Base-by-base conservation (phyloP, 2,888 invertebrate genomes). In the Meiosimyza platycephala region DNA sequence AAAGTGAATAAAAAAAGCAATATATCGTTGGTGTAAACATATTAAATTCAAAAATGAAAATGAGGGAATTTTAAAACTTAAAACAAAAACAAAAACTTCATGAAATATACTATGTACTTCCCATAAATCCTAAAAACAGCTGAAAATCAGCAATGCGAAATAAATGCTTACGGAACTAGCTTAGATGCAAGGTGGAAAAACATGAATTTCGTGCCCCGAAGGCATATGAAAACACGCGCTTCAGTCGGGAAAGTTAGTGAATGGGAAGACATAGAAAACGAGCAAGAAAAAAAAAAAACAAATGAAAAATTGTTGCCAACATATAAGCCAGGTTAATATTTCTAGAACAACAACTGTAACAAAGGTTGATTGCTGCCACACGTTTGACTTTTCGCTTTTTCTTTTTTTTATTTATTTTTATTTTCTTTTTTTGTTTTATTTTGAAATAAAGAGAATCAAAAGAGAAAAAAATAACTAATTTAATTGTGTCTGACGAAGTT, bases 131-230 rank as follows among this genome's bases (percentile, higher is more conserved):
- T 66, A 66, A 55, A 66, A 65, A 2, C 13, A 22, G 57, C 28
- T 15, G 57, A 57, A 57, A 28, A 57, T 12, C 18, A 57, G 11
- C 28, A 28, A 28, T 4, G 12, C 22, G 13, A 28, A 51, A 3
- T n/a, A 52, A 51, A 66, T 16, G 33, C 40, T 33, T 57, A 51
- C 59, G 50, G 51, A 69, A 69, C 57, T 69, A 51, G 68, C 50
- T 69, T 60, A 69, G 59, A 60, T 50, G 59, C 59, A 51, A 69
- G 47, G 68, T 59, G 48, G 51, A 69, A 60, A 69, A 69, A 69
- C 57, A 50, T 68, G 59, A 50, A 68, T 22, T 59, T 59, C 59
- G 68, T 69, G 68, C 48, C 60, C n/a, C 11, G 9, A 50, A 59
- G 50, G 16, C 47, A 28, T 13, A 57, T 18, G 51, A 51, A 33